Conservation (phyloP, 1,140 invertebrate genomes). For the Apolygus lucorum region DNA sequence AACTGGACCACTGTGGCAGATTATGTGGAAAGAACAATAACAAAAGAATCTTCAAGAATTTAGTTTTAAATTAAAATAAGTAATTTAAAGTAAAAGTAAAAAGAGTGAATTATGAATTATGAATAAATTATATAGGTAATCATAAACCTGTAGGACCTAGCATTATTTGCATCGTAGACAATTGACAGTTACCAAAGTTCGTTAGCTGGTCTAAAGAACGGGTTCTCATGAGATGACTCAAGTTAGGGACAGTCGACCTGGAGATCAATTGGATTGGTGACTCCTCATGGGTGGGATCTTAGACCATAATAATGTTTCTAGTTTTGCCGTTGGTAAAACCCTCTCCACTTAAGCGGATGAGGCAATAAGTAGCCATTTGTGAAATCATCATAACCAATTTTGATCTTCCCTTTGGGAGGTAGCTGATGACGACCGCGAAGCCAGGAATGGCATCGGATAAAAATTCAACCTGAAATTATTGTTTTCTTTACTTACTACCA, state of each 20-base stretch:
- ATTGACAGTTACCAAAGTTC: neutral
- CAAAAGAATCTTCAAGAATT: too few species aligned
- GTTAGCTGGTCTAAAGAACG: neutral
- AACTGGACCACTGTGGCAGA: too few species aligned
- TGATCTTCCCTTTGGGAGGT: too few species aligned
- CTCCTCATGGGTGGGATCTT: neutral
- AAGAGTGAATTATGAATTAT: neutral
- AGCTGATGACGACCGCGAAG: too few species aligned
- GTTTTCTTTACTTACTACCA: neutral
- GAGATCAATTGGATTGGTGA: neutral
- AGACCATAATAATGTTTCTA: neutral
- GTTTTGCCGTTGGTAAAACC: too few species aligned
- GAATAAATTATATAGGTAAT: too few species aligned
- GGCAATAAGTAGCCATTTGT: too few species aligned
- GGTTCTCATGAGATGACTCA: neutral
- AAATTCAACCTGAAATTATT: too few species aligned
- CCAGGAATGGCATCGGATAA: neutral
- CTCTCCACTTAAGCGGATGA: too few species aligned
- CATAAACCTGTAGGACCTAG: too few species aligned
- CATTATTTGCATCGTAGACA: neutral
- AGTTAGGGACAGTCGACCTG: neutral
- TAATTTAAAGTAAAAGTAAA: neutral
- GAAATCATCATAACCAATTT: too few species aligned
- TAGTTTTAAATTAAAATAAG: neutral
- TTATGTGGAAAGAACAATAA: too few species aligned